Conservation (phyloP, 2,888 invertebrate genomes). For the Masnerella sp. region DNA sequence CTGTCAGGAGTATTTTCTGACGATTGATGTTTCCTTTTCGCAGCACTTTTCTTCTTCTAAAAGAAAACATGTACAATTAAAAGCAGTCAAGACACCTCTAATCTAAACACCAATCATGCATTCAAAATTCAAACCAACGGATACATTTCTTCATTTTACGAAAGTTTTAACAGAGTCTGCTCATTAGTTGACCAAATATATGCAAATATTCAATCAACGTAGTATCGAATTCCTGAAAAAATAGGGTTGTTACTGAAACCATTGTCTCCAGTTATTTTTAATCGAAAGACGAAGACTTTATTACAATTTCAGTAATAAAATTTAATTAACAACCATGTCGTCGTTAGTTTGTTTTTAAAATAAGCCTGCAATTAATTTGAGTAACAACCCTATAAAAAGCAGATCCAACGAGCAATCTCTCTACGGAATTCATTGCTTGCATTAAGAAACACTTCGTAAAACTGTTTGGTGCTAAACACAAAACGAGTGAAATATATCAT, state of each 20-base stretch:
- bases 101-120: conserved; percentile 73
- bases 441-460: conserved; percentile 56
- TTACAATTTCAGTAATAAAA: too few species aligned
- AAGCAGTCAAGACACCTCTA: conserved; percentile 21
- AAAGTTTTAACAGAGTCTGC: conserved; percentile 64
- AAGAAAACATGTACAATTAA: conserved; percentile 65
- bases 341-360: too few species aligned
- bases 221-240: background rate
- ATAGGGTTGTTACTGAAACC: too few species aligned
- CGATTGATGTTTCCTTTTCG: conserved; percentile 80
- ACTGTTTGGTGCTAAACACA: conserved; percentile 73
- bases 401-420: conserved; percentile 67
- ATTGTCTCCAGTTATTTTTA: too few species aligned
- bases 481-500: conserved; percentile 72
- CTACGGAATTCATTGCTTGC: conserved; percentile 56
- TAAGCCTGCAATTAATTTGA: too few species aligned
- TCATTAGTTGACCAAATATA: conserved; percentile 59
- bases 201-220: too few species aligned
- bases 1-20: conserved; percentile 80
- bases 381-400: too few species aligned
- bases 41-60: conserved; percentile 80
- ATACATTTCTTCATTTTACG: conserved; percentile 59
- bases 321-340: too few species aligned
- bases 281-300: too few species aligned
- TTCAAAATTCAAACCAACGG: conserved; percentile 65